Conservation (phyloP, 1,140 invertebrate species). For the Asobara japonica region DNA sequence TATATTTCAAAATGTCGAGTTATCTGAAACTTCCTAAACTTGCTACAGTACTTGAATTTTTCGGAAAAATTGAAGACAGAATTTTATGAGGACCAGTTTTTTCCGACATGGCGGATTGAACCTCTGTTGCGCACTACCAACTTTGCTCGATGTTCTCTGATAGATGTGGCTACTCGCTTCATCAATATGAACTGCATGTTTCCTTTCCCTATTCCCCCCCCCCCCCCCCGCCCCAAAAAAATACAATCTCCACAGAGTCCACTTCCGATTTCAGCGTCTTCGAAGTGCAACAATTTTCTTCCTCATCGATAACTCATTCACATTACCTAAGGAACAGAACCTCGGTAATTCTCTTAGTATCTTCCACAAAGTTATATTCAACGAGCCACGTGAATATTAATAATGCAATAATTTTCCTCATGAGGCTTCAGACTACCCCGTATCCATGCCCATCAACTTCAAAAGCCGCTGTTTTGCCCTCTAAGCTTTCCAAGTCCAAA, state of each 20-base stretch:
- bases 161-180: not conserved
- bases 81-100: not conserved
- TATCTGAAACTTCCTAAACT: too few species aligned
- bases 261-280: too few species aligned
- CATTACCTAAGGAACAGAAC: not conserved
- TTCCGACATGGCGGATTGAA: conserved; percentile 10
- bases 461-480: not conserved
- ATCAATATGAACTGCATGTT: not conserved
- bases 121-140: conserved; percentile 17
- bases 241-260: too few species aligned
- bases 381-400: not conserved
- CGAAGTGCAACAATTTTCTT: not conserved
- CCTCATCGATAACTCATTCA: not conserved
- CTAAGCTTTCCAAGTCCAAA: not conserved
- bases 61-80: not conserved
- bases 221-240: not conserved
- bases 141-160: conserved; percentile 6
- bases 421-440: not conserved
- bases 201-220: not conserved
- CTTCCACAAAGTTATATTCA: not conserved
- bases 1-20: too few species aligned
- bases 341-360: not conserved
- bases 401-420: not conserved
- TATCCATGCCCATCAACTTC: not conserved
- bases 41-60: too few species aligned